phyloP scores from a whole-genome alignment of 2,113 vertebrate species.

The Bos javanicus region DNA sequence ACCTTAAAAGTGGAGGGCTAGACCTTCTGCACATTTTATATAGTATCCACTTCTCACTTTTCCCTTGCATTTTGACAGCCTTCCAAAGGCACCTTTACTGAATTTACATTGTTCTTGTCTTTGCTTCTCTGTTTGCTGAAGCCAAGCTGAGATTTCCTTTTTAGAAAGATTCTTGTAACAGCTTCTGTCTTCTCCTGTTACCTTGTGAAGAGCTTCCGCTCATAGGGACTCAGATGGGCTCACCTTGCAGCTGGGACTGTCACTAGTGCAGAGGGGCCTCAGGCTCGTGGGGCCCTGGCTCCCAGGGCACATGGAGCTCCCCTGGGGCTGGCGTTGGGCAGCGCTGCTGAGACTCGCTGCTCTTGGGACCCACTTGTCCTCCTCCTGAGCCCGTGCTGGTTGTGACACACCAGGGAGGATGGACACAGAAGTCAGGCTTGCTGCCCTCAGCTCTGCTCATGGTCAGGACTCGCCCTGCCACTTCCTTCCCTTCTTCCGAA shows the following conservation, averaged over 20 bases:
- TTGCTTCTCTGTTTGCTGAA: neutral
- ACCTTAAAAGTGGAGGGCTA: neutral
- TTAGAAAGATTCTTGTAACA: neutral
- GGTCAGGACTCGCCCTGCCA: too few relatives aligned
- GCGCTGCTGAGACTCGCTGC: fast-evolving
- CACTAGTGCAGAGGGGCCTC: neutral
- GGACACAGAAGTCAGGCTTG: neutral
- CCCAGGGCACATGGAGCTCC: neutral
- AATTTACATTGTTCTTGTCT: neutral
- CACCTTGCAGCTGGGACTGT: neutral
- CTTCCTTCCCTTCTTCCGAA: neutral
- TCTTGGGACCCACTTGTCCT: neutral
- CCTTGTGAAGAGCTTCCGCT: neutral
- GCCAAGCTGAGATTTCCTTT: neutral
- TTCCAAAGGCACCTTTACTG: neutral
- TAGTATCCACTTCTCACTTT: neutral
- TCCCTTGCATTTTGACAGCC: neutral
- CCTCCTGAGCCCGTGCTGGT: fast-evolving
- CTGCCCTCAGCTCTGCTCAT: neutral
- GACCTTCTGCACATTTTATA: neutral
- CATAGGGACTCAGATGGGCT: neutral
- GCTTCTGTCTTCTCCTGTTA: neutral
- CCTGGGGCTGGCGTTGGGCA: neutral
- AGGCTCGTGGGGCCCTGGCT: neutral
- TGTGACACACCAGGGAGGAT: neutral